Conservation (phyloP, 2,113 vertebrate genomes). For the Eulemur rufifrons region DNA sequence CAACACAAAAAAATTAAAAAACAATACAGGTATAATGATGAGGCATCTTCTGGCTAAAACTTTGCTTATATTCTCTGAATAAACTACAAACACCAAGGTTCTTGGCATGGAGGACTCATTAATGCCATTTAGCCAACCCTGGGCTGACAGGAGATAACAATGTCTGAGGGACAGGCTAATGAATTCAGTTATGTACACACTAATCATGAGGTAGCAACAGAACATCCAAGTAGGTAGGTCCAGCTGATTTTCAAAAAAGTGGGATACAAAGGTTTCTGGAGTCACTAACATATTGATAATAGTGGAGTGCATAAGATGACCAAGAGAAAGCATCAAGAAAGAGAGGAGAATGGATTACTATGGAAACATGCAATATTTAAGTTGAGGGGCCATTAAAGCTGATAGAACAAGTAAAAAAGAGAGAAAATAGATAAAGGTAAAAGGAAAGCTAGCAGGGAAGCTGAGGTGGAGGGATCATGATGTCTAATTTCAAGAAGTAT, state of each 20-base stretch:
- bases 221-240: background rate
- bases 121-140: slow-evolving; percentile 38
- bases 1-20: background rate
- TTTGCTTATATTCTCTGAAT: slow-evolving; percentile 22
- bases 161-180: slow-evolving; percentile 30
- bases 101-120: background rate
- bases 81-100: slow-evolving; percentile 23
- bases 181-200: slow-evolving; percentile 45
- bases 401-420: background rate
- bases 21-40: background rate
- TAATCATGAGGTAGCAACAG: slow-evolving; percentile 39
- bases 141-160: slow-evolving; percentile 22
- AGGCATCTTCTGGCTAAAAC: slow-evolving; percentile 25
- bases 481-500: background rate
- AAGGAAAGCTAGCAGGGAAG: background rate
- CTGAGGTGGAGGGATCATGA: background rate
- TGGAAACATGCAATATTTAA: background rate
- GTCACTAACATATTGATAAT: background rate
- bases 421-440: background rate
- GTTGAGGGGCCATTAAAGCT: background rate
- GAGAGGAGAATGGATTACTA: background rate
- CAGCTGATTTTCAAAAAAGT: slow-evolving; percentile 6
- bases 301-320: background rate
- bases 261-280: background rate
- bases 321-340: background rate